Evolutionary conservation across 2,113 vertebrate genomes (phyloP), one percentile per base, ranked within the genome.

Genomic region (Poeciliopsis occidentalis): DNA sequence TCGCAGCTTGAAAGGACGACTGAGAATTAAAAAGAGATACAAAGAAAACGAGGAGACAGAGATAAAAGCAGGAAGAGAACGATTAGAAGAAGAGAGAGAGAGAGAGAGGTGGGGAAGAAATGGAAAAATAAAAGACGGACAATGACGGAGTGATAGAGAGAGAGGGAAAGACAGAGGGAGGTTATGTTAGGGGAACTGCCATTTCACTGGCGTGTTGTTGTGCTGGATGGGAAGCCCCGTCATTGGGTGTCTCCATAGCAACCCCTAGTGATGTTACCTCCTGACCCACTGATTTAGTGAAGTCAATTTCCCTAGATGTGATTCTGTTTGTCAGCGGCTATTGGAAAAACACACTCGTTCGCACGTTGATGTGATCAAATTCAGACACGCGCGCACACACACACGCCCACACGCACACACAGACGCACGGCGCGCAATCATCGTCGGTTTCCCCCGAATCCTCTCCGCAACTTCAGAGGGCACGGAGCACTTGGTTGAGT

Each of bases 181-280:
- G 89, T 85, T 86, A 87, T 37, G 54, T 85, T 84, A 87, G 83
- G 87, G 87, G 80, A 90, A 87, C 90, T 92, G 89, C 81, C 84
- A 80, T 90, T 92, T 93, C 83, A 69, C 92, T 89, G 87, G 80
- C 82, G 73, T 82, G 90, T 79, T 85, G 81, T 90, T 89, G 86
- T 81, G 77, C 86, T 75, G 85, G 71, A 85, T 90, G 81, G 82
- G 82, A 92, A 89, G 86, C 84, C 90, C 84, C 76, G 73, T 89
- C 90, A 92, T 92, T 93, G 91, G 92, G 84, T 81, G 92, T 95
- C 92, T 92, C 94, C 94, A 95, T 95, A 87, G 93, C 93, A 95
- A 95, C 94, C 88, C 90, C 82, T 44, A 70, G 85, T 92, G 90
- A 93, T 92, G 91, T 93, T 93, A 93, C 93, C 94, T 92, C 85